Conservation (phyloP, 2,113 vertebrate species). For the Antigone vipio region DNA sequence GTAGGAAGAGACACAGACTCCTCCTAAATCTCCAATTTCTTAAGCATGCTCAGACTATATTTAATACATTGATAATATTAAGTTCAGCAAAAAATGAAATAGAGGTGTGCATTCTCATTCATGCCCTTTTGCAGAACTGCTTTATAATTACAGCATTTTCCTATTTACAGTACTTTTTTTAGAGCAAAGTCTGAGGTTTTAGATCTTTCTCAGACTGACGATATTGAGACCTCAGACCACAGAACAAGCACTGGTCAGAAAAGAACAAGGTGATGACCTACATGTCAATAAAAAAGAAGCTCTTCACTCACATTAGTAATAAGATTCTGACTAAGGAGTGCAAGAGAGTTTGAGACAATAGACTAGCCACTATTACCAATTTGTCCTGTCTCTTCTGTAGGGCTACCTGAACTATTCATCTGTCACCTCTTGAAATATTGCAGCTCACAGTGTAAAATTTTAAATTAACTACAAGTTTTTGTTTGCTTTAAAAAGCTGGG, state of each 20-base stretch:
- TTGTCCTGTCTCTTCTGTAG: background rate
- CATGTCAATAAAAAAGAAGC: background rate
- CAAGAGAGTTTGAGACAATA: background rate
- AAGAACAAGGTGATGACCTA: background rate
- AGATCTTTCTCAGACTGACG: background rate
- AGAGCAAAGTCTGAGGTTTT: background rate
- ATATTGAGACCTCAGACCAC: background rate
- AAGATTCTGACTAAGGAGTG: background rate
- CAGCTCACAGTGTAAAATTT: background rate
- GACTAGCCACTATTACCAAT: background rate
- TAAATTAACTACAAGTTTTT: background rate
- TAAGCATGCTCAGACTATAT: background rate
- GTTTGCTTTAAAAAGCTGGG: background rate
- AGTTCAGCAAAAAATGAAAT: background rate
- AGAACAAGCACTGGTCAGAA: background rate
- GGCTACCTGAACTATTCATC: background rate
- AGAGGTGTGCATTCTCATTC: background rate
- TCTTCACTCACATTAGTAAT: background rate
- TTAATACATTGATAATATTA: background rate
- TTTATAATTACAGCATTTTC: background rate
- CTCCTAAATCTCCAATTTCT: background rate
- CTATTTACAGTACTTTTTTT: background rate
- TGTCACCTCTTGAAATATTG: background rate
- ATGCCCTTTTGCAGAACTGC: background rate
- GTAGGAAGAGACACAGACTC: slow-evolving; percentile 16